Evolutionary conservation across 1,140 invertebrate species (phyloP).

Genomic region (Rhopalosiphum padi): DNA sequence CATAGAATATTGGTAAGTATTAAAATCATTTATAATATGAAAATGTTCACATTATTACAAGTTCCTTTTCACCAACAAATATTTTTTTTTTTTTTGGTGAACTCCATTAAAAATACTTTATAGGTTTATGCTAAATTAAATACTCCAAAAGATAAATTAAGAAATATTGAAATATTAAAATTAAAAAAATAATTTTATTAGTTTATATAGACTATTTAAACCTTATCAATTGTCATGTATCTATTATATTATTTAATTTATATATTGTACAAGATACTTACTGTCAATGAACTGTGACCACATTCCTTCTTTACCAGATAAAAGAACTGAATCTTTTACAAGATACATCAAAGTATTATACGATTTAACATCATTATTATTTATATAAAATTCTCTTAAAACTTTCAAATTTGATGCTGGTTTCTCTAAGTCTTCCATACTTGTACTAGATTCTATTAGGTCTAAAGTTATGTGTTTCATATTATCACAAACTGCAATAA

Average conservation of each 20-base stretch:
- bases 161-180: too few species aligned
- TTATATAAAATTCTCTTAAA: slow-evolving; percentile 24
- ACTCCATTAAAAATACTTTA: too few species aligned
- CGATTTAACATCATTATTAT: slow-evolving; percentile 27
- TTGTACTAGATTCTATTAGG: not conserved
- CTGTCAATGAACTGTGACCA: slow-evolving; percentile 42
- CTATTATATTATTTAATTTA: not conserved
- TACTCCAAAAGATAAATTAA: too few species aligned
- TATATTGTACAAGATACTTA: not conserved
- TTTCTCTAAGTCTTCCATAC: slow-evolving; percentile 21
- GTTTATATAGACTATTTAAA: too few species aligned
- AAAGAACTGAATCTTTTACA: slow-evolving; percentile 19
- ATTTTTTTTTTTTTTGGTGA: too few species aligned
- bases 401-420: not conserved
- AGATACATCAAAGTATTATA: slow-evolving; percentile 34
- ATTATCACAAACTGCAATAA: not conserved
- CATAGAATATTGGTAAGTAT: too few species aligned
- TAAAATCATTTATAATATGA: too few species aligned
- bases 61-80: too few species aligned
- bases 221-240: too few species aligned
- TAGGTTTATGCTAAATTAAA: too few species aligned
- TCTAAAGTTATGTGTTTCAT: not conserved
- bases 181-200: too few species aligned
- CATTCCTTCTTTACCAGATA: slow-evolving; percentile 33
- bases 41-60: too few species aligned